phyloP scores from a whole-genome alignment of 2,113 vertebrate genomes.

The Diadophis punctatus region DNA sequence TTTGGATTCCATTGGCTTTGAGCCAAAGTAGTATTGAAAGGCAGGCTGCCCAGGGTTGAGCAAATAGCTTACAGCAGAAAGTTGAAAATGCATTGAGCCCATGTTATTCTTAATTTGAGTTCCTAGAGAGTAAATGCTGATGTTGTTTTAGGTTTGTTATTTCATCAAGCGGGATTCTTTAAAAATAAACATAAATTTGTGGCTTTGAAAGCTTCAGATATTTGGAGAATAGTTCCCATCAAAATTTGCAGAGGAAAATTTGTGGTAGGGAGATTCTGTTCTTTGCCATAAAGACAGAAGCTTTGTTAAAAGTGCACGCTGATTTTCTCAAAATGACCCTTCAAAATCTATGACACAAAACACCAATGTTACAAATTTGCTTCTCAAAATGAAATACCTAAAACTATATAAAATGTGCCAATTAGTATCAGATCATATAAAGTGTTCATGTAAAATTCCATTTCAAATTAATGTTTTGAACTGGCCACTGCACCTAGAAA shows the following conservation, averaged over 20 bases:
- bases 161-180: background rate
- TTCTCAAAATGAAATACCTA: background rate
- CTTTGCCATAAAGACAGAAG: background rate
- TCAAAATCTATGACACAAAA: background rate
- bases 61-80: rapidly evolving
- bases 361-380: background rate
- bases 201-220: background rate
- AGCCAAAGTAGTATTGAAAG: slow-evolving; percentile 13
- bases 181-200: background rate
- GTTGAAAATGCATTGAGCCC: slow-evolving; percentile 3
- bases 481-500: background rate
- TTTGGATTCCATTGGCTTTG: slow-evolving; percentile 50
- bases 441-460: background rate
- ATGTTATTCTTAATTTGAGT: background rate
- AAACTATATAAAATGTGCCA: background rate
- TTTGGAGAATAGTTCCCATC: background rate
- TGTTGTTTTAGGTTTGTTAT: background rate
- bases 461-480: background rate
- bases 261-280: background rate
- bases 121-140: background rate
- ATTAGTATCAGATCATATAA: background rate
- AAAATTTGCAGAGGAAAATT: background rate
- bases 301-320: background rate
- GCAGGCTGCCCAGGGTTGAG: background rate
- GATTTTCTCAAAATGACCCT: background rate